Percentiles rank a stretch among this genome's conserved stretches.
Conservation (phyloP, 2,113 vertebrate species). For the Tenebrosternarchus preto region DNA sequence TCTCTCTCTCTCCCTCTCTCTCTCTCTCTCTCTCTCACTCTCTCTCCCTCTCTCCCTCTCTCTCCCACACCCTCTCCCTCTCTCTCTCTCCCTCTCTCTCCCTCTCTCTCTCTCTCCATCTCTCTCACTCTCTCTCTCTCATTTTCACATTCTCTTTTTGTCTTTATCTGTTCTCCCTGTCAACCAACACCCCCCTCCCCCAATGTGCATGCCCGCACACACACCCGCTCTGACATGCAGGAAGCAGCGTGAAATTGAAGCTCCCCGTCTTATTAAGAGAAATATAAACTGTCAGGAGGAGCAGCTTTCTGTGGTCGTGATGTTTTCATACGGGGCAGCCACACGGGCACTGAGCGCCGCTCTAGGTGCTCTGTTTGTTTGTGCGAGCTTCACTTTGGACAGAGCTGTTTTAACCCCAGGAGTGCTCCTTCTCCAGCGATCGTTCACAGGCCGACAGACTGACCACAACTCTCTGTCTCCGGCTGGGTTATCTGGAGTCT, state of each 20-base stretch:
- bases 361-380: not conserved
- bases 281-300: conserved; percentile 8
- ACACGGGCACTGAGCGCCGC: not conserved
- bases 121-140: not conserved
- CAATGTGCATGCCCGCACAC: not conserved
- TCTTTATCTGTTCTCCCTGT: conserved; percentile 2
- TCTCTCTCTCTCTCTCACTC: not conserved
- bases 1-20: conserved; percentile 42
- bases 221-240: not conserved
- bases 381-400: conserved; percentile 50
- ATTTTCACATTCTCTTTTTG: conserved; percentile 10
- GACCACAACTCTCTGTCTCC: conserved; percentile 61
- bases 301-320: conserved; percentile 7
- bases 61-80: conserved; percentile 18
- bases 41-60: not conserved
- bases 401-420: conserved; percentile 63
- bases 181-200: not conserved
- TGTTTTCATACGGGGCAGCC: conserved; percentile 34
- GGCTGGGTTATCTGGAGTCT: conserved; percentile 59
- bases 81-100: conserved; percentile 34
- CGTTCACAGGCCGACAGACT: conserved; percentile 55
- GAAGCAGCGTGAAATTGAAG: conserved; percentile 33
- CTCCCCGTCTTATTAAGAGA: conserved; percentile 20
- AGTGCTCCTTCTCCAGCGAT: conserved; percentile 61
- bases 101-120: conserved; percentile 41